These are phyloP conservation scores for Leptatherina wallacei DNA, from an alignment of 2,797 vertebrate species.

Conservation along the genomic window DNA sequence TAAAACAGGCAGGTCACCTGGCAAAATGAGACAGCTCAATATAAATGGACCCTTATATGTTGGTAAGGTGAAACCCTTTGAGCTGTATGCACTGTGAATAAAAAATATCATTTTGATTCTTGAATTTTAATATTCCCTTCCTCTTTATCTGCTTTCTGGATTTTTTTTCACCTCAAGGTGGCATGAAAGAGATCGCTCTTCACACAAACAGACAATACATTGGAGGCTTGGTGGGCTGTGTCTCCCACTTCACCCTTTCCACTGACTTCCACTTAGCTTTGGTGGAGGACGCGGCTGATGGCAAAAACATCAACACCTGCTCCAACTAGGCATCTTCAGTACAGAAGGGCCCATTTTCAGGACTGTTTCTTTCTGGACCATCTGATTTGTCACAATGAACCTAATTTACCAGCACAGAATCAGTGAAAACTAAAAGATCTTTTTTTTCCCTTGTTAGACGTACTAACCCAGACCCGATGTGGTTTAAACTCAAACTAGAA, in stretches of 20 bases:
- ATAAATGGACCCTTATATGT: constrained; percentile 92
- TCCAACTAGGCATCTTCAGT: constrained; percentile 83
- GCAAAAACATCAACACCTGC: constrained; percentile 98
- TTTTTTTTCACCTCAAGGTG: constrained; percentile 80
- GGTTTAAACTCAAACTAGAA: constrained; percentile 19
- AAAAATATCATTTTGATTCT: background rate
- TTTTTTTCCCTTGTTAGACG: constrained; percentile 1
- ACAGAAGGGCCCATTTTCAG: background rate
- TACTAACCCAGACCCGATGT: constrained; percentile 19
- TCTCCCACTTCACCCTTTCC: constrained; percentile 96
- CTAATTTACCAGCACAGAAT: constrained; percentile 27
- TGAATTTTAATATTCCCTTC: background rate
- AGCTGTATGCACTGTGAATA: background rate
- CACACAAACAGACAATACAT: constrained; percentile 93
- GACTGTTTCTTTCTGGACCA: constrained; percentile 15
- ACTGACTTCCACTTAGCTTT: constrained; percentile 94
- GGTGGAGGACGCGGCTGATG: constrained; percentile 92
- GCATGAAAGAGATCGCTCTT: constrained; percentile 95
- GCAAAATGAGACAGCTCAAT: constrained; percentile 96
- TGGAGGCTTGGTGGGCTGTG: constrained; percentile 92
- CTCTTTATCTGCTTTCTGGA: background rate
- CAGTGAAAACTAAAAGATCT: constrained; percentile 23
- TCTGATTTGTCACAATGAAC: constrained; percentile 40
- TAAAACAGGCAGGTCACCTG: constrained; percentile 91
- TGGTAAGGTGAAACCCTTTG: constrained; percentile 80